A percentile compares a stretch with the other conserved stretches of the same genome.
phyloP scores from a whole-genome alignment of 2,113 vertebrate genomes.

The Miniopterus natalensis region DNA sequence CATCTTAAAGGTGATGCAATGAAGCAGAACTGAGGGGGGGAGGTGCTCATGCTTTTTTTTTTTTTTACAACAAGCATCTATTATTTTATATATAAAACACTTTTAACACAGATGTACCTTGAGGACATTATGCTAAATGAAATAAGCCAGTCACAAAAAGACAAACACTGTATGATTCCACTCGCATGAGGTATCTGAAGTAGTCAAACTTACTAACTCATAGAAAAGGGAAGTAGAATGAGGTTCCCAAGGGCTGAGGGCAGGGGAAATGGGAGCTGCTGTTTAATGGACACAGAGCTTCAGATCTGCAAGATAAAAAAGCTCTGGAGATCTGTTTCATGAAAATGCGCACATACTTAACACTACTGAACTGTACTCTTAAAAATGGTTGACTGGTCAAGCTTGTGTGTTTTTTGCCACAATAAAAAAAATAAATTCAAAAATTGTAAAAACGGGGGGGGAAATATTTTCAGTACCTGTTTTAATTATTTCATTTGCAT shows the following conservation, averaged over 20 bases:
- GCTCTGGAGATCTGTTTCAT: neutral
- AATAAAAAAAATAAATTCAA: neutral
- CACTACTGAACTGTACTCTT: neutral
- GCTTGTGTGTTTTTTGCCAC: neutral
- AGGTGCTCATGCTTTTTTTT: neutral
- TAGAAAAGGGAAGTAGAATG: neutral
- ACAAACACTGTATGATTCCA: neutral
- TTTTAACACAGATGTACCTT: neutral
- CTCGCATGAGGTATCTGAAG: neutral
- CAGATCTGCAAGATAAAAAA: neutral
- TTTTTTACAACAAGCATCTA: neutral
- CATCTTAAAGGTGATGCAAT: neutral
- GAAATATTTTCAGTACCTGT: neutral
- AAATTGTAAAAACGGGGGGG: neutral
- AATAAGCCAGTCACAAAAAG: slow-evolving; percentile 1
- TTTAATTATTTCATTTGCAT: slow-evolving; percentile 33
- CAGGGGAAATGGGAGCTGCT: too few species aligned
- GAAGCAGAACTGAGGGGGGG: neutral
- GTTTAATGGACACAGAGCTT: neutral
- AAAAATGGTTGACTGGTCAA: neutral
- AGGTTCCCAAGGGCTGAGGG: neutral
- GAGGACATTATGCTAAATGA: neutral
- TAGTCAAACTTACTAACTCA: neutral
- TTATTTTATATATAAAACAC: neutral
- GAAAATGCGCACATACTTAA: neutral